phyloP scores from a whole-genome alignment of 2,888 invertebrate species.

The Abrostola tripartita region DNA sequence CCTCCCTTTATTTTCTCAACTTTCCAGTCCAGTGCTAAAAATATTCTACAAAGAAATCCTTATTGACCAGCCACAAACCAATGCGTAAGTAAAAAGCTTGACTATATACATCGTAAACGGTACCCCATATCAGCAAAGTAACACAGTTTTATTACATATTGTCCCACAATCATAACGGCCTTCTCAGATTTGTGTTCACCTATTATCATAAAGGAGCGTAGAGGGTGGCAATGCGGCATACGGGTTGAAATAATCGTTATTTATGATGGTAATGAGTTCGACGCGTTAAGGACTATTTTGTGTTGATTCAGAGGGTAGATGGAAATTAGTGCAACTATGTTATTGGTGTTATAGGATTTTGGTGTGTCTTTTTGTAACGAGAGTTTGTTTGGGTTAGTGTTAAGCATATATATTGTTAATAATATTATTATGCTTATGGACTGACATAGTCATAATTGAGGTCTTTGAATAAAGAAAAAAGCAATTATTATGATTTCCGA shows the following conservation, averaged over 20 bases:
- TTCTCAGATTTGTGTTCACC: slow-evolving; percentile 24
- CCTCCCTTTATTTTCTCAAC: too few relatives aligned
- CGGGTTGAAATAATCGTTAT: slow-evolving; percentile 36
- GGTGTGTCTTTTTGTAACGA: too few relatives aligned
- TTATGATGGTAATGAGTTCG: slow-evolving; percentile 25
- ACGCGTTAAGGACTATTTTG: slow-evolving; percentile 14
- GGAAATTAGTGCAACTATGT: not conserved
- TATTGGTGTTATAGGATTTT: too few relatives aligned
- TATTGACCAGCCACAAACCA: too few relatives aligned
- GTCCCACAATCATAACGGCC: slow-evolving; percentile 8
- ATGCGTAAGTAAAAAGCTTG: not conserved
- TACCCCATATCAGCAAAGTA: slow-evolving; percentile 11
- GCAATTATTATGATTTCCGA: too few relatives aligned
- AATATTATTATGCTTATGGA: too few relatives aligned
- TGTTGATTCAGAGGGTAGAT: not conserved
- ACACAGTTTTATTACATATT: slow-evolving; percentile 31
- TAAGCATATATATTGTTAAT: too few relatives aligned
- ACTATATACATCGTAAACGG: not conserved
- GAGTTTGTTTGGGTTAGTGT: too few relatives aligned
- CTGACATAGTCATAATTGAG: too few relatives aligned
- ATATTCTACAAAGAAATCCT: too few relatives aligned
- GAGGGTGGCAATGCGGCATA: slow-evolving; percentile 7
- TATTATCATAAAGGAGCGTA: slow-evolving; percentile 31
- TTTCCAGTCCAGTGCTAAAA: too few relatives aligned
- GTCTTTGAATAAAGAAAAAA: too few relatives aligned